Evolutionary conservation across 2,113 vertebrate species (phyloP), one percentile per base, ranked within the genome.

Genomic region (Leuciscus idus): DNA sequence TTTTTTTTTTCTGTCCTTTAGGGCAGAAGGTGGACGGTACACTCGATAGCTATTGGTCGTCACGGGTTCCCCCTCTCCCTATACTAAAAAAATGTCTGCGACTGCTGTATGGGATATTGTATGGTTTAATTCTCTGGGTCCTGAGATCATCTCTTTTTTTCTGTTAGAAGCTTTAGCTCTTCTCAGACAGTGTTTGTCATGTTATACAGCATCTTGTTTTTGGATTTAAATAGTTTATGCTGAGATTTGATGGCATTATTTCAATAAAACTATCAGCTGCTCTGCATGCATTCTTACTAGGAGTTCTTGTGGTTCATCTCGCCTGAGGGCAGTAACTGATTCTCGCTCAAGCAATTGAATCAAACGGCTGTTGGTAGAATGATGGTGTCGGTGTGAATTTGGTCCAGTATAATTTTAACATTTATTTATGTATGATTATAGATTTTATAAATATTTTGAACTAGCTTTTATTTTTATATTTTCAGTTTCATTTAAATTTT

Each of bases 221-320:
- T 85, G 81, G 93, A 92, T 95, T 94, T 93, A 91, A 93, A 91
- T 90, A 84, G 26, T 90, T 87, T 81, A 90, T 93, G 93, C 93
- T 91, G 90, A 91, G 66, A 92, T 85, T 87, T 39, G 68, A 91
- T 89, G 90, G 91, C 92, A 91, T 94, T 94, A 92, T 95, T 94
- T 95, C 92, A 96, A 94, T 95, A 95, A 96, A 95, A 82, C 89
- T 62, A 92, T 90, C 86, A n/a, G 90, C 91, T 91, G 85, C 92
- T 81, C 36, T 7, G 43, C 43, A 36, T 88, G 43, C 66, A 12
- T 81, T 21, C 7, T 86, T 68, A 13, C 52, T 64, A 46, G 33
- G 76, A 30, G 62, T 52, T 55, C 21, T 78, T 12, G 15, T 62
- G n/a, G 23, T 75, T 75, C 6, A 48, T 72, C 33, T 39, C 3